Conservation (phyloP, 2,888 invertebrate species). For the Icerya purchasi region DNA sequence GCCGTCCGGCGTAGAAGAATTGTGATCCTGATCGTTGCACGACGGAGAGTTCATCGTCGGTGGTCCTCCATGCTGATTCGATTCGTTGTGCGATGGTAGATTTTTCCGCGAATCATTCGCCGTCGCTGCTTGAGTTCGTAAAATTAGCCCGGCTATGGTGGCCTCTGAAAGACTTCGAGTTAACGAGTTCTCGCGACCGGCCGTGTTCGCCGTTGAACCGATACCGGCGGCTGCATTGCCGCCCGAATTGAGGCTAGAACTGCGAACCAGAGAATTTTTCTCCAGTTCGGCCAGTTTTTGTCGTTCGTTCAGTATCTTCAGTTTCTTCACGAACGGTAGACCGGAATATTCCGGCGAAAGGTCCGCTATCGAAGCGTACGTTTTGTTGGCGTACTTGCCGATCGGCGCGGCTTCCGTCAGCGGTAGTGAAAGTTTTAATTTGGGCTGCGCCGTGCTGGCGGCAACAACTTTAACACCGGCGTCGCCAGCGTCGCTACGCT, state of each 20-base stretch:
- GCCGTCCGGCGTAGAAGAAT: slow-evolving; percentile 64
- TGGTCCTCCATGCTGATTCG: not conserved
- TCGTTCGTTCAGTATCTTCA: slow-evolving; percentile 69
- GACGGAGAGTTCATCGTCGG: slow-evolving; percentile 26
- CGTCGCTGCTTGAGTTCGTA: slow-evolving; percentile 11
- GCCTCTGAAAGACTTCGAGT: slow-evolving; percentile 64
- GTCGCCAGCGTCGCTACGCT: not conserved
- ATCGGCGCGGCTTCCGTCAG: not conserved
- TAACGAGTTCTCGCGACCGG: slow-evolving; percentile 26
- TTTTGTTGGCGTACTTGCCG: slow-evolving; percentile 11
- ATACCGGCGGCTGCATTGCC: slow-evolving; percentile 5
- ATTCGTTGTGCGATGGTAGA: not conserved
- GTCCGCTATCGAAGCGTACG: slow-evolving; percentile 62
- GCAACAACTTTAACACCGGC: not conserved
- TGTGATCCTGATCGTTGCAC: slow-evolving; percentile 52
- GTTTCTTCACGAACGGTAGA: slow-evolving; percentile 65
- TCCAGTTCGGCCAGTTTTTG: slow-evolving; percentile 67
- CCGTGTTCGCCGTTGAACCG: not conserved
- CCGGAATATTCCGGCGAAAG: slow-evolving; percentile 70
- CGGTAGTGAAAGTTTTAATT: not conserved
- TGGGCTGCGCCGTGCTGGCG: not conserved
- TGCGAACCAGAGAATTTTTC: slow-evolving; percentile 38
- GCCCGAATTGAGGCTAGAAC: slow-evolving; percentile 52
- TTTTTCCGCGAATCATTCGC: not conserved
- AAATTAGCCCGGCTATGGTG: slow-evolving; percentile 41